A percentile compares a stretch with the other conserved stretches of the same genome.
phyloP scores from a whole-genome alignment of 2,888 invertebrate species.

The Dilophus febrilis region DNA sequence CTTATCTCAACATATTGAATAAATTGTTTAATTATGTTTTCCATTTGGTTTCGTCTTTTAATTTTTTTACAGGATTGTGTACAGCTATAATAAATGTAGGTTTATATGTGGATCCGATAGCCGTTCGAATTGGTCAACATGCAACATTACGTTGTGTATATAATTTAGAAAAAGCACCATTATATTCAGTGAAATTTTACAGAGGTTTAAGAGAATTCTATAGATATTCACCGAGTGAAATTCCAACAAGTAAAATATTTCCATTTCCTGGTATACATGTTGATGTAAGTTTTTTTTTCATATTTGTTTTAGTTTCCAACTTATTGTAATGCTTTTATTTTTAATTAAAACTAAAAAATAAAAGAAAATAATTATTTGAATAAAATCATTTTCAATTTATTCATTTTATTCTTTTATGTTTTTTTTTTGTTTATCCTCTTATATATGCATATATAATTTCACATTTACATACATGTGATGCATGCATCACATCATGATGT shows the following conservation, averaged over 20 bases:
- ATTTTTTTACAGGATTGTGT: constrained; percentile 28
- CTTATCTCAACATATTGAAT: too few relatives aligned
- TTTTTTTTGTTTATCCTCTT: too few relatives aligned
- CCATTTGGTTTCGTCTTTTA: neutral
- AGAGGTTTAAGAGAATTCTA: constrained; percentile 70
- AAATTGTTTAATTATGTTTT: too few relatives aligned
- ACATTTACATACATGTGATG: too few relatives aligned
- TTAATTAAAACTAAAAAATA: too few relatives aligned
- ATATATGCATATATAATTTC: too few relatives aligned
- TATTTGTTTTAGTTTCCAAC: too few relatives aligned
- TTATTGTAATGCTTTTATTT: too few relatives aligned
- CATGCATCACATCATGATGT: too few relatives aligned
- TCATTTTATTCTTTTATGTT: too few relatives aligned
- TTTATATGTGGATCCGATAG: constrained; percentile 49
- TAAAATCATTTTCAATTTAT: too few relatives aligned
- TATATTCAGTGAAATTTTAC: constrained; percentile 81
- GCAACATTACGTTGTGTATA: constrained; percentile 57
- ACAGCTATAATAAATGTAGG: constrained; percentile 53
- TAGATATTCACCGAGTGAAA: constrained; percentile 59
- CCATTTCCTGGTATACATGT: constrained; percentile 56
- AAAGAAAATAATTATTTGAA: too few relatives aligned
- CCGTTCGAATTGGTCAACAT: constrained; percentile 48
- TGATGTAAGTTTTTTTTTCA: constrained; percentile 51
- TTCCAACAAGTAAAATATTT: constrained; percentile 56
- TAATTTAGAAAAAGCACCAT: constrained; percentile 54